phyloP scores from a whole-genome alignment of 2,888 invertebrate genomes.

The Trissolcus brochymenae region DNA sequence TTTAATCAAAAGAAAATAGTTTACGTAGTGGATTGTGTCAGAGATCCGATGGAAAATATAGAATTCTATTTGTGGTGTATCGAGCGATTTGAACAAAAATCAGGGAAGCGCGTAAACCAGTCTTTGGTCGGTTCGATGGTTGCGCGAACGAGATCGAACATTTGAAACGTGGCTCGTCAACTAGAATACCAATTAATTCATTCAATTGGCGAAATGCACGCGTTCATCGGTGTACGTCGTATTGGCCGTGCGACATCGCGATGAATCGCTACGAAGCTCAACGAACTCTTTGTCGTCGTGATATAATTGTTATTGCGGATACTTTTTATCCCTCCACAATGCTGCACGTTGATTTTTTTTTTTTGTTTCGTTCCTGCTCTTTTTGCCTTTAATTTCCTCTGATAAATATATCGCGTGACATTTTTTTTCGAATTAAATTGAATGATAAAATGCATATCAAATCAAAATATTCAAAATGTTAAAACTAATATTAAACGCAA shows the following conservation, averaged over 20 bases:
- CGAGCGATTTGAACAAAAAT: constrained; percentile 12
- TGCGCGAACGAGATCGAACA: constrained; percentile 31
- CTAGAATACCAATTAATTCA: constrained; percentile 65
- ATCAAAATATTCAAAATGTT: no score
- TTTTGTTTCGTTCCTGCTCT: constrained; percentile 11
- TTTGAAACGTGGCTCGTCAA: constrained; percentile 50
- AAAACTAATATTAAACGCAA: no score
- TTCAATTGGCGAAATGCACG: constrained; percentile 65
- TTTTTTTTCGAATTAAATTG: constrained; percentile 13
- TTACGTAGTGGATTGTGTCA: no score
- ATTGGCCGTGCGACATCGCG: constrained; percentile 8
- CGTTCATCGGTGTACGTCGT: constrained; percentile 19
- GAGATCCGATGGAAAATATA: no score
- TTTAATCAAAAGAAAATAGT: no score
- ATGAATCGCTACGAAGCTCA: constrained; percentile 47
- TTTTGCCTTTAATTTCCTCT: constrained; percentile 18
- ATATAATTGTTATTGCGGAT: constrained; percentile 51
- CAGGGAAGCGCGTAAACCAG: constrained; percentile 15
- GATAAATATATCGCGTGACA: constrained; percentile 27
- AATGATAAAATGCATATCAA: background rate
- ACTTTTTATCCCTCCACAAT: constrained; percentile 35
- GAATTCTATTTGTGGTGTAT: background rate
- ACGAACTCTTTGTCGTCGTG: constrained; percentile 52
- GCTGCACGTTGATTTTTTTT: constrained; percentile 4
- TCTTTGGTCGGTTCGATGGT: constrained; percentile 34